These are phyloP conservation scores for Drosophila pseudotalamancana DNA, from an alignment of 2,888 invertebrate genomes.

Conservation along the genomic window DNA sequence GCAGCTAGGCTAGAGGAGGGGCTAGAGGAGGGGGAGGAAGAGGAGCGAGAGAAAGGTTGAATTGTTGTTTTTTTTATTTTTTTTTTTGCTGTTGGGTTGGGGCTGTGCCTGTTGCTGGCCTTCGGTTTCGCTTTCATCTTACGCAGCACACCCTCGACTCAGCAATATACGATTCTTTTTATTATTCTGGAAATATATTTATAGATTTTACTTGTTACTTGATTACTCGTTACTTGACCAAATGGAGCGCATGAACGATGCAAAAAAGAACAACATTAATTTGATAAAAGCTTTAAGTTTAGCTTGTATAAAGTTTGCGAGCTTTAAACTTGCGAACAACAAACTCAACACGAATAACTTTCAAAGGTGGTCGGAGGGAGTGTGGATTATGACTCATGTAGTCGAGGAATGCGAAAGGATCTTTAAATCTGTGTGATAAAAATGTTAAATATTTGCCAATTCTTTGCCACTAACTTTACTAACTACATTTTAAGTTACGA, in stretches of 20 bases:
- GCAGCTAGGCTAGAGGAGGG: slow-evolving; percentile 7
- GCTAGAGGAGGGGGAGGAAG: background rate
- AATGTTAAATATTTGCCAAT: no score
- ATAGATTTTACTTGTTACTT: slow-evolving; percentile 27
- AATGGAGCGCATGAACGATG: slow-evolving; percentile 17
- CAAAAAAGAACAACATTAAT: background rate
- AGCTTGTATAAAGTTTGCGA: background rate
- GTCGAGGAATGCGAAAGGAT: no score
- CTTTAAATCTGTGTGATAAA: no score
- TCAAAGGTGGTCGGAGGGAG: no score
- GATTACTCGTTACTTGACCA: slow-evolving; percentile 18
- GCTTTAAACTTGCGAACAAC: background rate
- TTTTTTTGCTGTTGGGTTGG: background rate
- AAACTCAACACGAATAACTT: background rate
- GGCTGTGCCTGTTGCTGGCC: slow-evolving; percentile 42
- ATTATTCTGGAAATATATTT: slow-evolving; percentile 21
- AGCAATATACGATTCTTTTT: background rate
- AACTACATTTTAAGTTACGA: no score
- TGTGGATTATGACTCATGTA: no score
- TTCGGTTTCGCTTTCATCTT: slow-evolving; percentile 50
- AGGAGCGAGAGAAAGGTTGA: slow-evolving; percentile 17
- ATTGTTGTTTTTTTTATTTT: slow-evolving; percentile 29
- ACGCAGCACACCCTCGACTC: slow-evolving; percentile 35
- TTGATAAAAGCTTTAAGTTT: background rate
- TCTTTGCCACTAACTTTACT: no score